Evolutionary conservation across 2,888 invertebrate genomes (phyloP), one percentile per base, ranked within the genome.

Genomic region (Thumatha senex): DNA sequence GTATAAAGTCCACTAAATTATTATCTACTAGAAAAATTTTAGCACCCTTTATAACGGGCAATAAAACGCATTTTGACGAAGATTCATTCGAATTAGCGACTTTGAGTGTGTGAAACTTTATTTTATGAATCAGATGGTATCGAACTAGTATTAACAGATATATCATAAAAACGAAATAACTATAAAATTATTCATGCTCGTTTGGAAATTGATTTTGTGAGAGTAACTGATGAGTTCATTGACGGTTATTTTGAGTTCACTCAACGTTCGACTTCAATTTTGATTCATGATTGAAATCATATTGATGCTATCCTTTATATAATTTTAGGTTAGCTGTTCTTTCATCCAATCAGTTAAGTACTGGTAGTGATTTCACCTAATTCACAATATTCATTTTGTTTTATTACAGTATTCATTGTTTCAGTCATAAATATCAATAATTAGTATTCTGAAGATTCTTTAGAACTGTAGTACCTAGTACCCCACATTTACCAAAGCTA

Each of bases 61-160:
- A 65, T 67, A 67, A 67, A 67, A 63, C 43, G 54, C 57, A 66
- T 67, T 68, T 65, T 65, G 59, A 67, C 66, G 56, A 61, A 61
- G 48, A 54, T 63, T 58, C 61, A 31, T 51, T 42, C 44, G 52
- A 65, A 68, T 68, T 67, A 67, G 66, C 66, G 48, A 54, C 61
- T 67, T 63, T 52, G 55, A 63, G 61, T 67, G 67, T 68, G 69
- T 65, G 67, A 68, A 63, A 54, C 46, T 45, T 55, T 62, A 33
- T 65, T 56, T 55, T 58, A 42, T 67, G 65, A 65, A 67, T 61
- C 48, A 51, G 54, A 51, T 58, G 44, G 40, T 46, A 58, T 56
- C 45, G 51, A 65, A 58, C 56, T 54, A 64, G 56, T 48, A 61
- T 56, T 48, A 48, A 48, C 35, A 40, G 48, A 48, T 45, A 48